Conservation (phyloP, 2,113 vertebrate species). For the Lamprotornis superbus region DNA sequence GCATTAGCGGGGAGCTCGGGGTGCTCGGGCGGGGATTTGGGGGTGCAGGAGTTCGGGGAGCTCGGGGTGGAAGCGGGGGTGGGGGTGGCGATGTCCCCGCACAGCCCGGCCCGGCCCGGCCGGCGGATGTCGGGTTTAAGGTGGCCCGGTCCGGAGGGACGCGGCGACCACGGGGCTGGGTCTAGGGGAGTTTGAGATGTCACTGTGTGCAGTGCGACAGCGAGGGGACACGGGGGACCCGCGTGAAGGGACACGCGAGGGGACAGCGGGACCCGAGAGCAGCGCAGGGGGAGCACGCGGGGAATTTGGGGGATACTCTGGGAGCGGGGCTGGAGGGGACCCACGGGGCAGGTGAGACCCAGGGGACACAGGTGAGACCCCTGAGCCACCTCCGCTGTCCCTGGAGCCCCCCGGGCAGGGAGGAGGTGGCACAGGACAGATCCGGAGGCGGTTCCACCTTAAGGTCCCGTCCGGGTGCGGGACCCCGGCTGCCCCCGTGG, state of each 20-base stretch:
- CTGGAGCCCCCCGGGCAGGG: background rate
- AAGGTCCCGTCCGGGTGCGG: constrained; percentile 5
- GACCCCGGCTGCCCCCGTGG: background rate
- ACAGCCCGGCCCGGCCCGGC: background rate
- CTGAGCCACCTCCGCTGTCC: fast-evolving
- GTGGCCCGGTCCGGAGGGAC: background rate
- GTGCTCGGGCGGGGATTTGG: background rate
- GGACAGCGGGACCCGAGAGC: background rate
- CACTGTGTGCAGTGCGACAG: background rate
- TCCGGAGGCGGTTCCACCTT: constrained; percentile 44
- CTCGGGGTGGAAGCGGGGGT: background rate
- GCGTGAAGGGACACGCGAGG: background rate
- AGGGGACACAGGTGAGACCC: background rate
- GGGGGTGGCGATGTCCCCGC: background rate
- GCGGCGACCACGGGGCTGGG: background rate
- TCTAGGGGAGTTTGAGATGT: too few relatives aligned
- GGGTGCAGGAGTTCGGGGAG: background rate
- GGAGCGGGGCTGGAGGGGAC: background rate
- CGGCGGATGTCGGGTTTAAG: constrained; percentile 29
- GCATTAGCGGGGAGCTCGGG: too few relatives aligned
- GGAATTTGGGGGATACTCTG: background rate
- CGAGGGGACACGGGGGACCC: background rate
- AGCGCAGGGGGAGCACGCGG: background rate
- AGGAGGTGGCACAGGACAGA: too few relatives aligned
- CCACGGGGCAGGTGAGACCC: background rate